Conservation (phyloP, 2,113 vertebrate species). For the Fulmarus glacialis region DNA sequence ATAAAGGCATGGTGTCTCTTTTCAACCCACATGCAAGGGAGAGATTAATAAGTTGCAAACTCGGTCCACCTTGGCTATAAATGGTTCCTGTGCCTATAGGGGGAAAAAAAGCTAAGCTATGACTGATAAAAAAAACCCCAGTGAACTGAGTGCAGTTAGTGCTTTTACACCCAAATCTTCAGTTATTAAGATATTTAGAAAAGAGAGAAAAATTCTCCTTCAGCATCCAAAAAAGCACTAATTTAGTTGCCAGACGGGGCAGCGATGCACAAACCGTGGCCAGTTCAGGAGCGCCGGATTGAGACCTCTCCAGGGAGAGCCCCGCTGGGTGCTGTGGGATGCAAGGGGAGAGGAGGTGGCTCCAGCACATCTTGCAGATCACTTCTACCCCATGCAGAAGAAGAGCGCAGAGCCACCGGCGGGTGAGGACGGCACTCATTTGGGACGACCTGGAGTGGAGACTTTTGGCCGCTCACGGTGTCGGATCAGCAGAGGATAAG, state of each 20-base stretch:
- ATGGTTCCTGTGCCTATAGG: slow-evolving; percentile 10
- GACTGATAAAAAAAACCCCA: neutral
- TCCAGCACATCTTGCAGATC: neutral
- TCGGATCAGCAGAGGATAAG: fast-evolving
- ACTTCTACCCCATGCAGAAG: neutral
- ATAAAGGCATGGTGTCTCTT: slow-evolving; percentile 65
- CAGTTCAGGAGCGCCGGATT: neutral
- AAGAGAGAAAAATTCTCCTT: slow-evolving; percentile 2
- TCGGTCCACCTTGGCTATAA: slow-evolving; percentile 30
- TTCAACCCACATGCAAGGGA: slow-evolving; percentile 44
- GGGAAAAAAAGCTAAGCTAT: slow-evolving; percentile 5
- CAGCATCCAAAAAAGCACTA: neutral
- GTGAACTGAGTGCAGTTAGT: neutral
- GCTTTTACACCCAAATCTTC: slow-evolving; percentile 31
- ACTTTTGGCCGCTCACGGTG: fast-evolving
- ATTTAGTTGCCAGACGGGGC: neutral
- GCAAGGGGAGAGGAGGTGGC: neutral
- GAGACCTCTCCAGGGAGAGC: neutral
- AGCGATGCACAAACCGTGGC: neutral
- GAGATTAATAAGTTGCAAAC: slow-evolving; percentile 66
- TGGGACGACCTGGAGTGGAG: neutral
- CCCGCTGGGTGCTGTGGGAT: neutral
- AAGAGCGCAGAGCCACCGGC: neutral
- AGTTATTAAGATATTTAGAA: slow-evolving; percentile 32
- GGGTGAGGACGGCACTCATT: neutral